Conservation (phyloP, 1,140 invertebrate species). For the Atopsyche davidsoni region DNA sequence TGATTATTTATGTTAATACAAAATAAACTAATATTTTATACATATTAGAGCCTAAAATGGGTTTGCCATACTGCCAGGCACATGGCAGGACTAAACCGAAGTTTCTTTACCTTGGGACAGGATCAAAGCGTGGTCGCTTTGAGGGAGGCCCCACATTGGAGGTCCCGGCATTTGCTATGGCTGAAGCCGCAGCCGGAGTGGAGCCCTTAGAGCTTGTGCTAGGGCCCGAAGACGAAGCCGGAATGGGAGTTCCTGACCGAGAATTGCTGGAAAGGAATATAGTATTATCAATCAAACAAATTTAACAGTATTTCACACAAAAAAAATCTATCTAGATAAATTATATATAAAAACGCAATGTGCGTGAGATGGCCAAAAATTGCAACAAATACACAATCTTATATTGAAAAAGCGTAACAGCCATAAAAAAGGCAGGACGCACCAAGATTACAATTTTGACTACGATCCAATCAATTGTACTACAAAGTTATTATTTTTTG, state of each 20-base stretch:
- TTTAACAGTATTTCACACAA: too few relatives aligned
- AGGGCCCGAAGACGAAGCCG: conserved; percentile 32
- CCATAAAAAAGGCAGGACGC: too few relatives aligned
- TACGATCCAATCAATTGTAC: too few relatives aligned
- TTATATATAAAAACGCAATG: too few relatives aligned
- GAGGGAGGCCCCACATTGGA: conserved; percentile 28
- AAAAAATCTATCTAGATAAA: too few relatives aligned
- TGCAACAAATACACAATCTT: too few relatives aligned
- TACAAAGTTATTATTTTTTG: too few relatives aligned
- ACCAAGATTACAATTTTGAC: too few relatives aligned
- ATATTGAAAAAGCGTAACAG: too few relatives aligned
- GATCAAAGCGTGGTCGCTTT: conserved; percentile 39
- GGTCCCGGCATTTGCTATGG: conserved; percentile 27
- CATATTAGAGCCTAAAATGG: background rate
- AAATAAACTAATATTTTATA: background rate
- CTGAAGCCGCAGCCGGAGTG: conserved; percentile 28
- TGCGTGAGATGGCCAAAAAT: too few relatives aligned
- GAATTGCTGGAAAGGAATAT: conserved; percentile 54
- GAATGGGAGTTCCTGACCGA: conserved; percentile 57
- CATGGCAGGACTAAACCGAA: conserved; percentile 3
- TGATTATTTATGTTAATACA: background rate
- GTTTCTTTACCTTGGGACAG: conserved; percentile 35
- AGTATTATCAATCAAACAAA: conserved; percentile 4
- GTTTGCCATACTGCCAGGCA: background rate
- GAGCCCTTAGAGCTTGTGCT: background rate